Evolutionary conservation across 1,140 invertebrate genomes (phyloP).

Genomic region (Campodea augens): DNA sequence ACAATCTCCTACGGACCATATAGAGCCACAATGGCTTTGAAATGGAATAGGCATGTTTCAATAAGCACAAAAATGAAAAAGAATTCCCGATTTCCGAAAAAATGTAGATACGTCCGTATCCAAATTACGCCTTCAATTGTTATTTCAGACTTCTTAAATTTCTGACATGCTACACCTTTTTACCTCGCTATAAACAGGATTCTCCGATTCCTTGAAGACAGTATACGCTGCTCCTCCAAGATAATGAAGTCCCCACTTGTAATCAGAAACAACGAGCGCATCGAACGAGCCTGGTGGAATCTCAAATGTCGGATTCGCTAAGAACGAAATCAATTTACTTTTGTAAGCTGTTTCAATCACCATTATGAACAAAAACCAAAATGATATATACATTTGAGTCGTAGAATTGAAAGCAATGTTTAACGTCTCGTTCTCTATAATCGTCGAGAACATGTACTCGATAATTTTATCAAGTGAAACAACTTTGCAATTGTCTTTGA

Average conservation of each 20-base stretch:
- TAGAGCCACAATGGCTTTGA: no score
- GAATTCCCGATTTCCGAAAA: no score
- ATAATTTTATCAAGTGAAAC: not conserved
- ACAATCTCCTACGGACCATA: no score
- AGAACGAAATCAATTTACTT: not conserved
- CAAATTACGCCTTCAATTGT: no score
- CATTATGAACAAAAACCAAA: not conserved
- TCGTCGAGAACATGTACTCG: not conserved
- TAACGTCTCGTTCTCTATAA: not conserved
- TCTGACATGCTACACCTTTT: no score
- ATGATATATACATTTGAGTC: not conserved
- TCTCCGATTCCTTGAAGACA: not conserved
- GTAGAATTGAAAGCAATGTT: not conserved
- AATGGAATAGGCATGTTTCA: no score
- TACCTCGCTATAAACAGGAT: no score
- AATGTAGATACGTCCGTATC: no score
- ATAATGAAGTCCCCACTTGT: not conserved
- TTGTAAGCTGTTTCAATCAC: not conserved
- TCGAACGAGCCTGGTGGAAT: not conserved
- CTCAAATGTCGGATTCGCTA: not conserved
- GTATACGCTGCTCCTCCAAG: not conserved
- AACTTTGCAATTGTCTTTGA: not conserved
- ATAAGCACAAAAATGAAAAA: no score
- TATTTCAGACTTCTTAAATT: no score
- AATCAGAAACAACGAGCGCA: not conserved